Conservation (phyloP, 2,113 vertebrate genomes). For the Pachycephala philippinensis region DNA sequence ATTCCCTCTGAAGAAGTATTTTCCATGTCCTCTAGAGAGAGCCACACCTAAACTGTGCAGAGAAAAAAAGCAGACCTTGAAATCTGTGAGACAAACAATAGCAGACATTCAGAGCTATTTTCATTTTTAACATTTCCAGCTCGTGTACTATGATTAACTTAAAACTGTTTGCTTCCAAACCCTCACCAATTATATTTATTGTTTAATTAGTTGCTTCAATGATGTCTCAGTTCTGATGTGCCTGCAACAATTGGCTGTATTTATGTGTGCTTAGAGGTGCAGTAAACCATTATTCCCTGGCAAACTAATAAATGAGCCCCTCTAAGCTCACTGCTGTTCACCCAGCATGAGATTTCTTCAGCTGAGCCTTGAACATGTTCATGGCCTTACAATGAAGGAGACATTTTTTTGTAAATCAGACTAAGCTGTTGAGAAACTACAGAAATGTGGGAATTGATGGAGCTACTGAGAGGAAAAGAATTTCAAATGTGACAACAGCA, state of each 20-base stretch:
- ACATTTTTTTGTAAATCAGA: not conserved
- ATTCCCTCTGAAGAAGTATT: slow-evolving; percentile 94
- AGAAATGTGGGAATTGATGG: not conserved
- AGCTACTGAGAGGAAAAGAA: slow-evolving; percentile 5
- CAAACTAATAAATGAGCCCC: not conserved
- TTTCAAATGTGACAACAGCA: not conserved
- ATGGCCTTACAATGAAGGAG: not conserved
- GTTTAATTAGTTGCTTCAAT: slow-evolving; percentile 44
- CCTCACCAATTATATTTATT: slow-evolving; percentile 42
- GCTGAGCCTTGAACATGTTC: not conserved
- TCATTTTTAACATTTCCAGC: slow-evolving; percentile 44
- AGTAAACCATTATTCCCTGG: slow-evolving; percentile 10
- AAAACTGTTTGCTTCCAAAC: slow-evolving; percentile 48
- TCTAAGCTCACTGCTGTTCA: not conserved
- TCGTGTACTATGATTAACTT: slow-evolving; percentile 34
- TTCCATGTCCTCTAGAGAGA: slow-evolving; percentile 94
- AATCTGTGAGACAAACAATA: slow-evolving; percentile 38
- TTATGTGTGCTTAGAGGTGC: slow-evolving; percentile 5
- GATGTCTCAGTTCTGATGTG: slow-evolving; percentile 21
- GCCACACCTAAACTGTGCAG: slow-evolving; percentile 91
- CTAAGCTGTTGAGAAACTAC: not conserved
- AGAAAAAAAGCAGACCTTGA: slow-evolving; percentile 74
- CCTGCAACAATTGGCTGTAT: not conserved
- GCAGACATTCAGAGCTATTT: slow-evolving; percentile 47
- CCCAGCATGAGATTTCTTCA: not conserved